phyloP scores from a whole-genome alignment of 2,797 vertebrate genomes.

The Phoebastria nigripes region DNA sequence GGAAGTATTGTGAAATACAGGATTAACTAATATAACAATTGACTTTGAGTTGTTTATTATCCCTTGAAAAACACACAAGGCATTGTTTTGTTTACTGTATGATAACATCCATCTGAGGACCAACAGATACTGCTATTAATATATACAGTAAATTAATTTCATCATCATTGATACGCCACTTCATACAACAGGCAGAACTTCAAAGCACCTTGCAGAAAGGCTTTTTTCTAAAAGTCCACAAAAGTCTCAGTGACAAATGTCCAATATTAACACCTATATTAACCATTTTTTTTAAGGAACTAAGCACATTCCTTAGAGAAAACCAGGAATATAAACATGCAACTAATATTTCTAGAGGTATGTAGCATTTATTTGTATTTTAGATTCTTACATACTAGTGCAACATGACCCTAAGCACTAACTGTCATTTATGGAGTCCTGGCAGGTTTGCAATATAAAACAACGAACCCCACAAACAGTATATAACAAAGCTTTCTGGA shows the following conservation, averaged over 20 bases:
- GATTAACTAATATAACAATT: background rate
- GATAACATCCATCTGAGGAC: background rate
- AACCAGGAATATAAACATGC: background rate
- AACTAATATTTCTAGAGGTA: background rate
- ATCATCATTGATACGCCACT: no score
- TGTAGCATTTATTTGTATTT: background rate
- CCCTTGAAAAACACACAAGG: background rate
- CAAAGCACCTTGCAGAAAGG: background rate
- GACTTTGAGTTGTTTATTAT: background rate
- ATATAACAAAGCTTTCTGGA: background rate
- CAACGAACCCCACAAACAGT: background rate
- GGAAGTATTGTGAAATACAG: background rate
- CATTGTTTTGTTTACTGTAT: background rate
- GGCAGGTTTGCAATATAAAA: background rate
- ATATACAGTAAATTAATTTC: background rate
- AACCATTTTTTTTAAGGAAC: background rate
- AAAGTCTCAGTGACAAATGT: background rate
- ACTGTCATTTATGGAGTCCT: background rate
- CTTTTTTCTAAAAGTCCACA: background rate
- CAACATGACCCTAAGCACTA: background rate
- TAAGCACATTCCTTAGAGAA: background rate
- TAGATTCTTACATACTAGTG: background rate
- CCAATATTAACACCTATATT: background rate
- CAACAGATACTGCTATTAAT: background rate
- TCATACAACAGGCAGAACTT: background rate